Base-by-base conservation (phyloP, 2,888 invertebrate species). In the Spilosoma lubricipeda region DNA sequence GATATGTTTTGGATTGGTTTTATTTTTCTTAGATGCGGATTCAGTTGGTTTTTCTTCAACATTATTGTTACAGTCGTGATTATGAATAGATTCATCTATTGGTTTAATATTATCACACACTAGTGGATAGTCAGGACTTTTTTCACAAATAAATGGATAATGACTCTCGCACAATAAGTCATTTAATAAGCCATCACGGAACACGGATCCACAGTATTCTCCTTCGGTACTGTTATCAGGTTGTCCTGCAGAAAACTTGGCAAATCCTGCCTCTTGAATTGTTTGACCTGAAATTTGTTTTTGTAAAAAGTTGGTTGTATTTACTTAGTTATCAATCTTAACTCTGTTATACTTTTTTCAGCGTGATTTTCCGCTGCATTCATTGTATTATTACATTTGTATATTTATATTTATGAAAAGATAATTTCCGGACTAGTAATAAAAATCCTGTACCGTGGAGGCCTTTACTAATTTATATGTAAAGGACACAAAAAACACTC, bases 151-250 rank as follows among this genome's bases (percentile, higher is more conserved):
- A 39, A 72, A 75, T 30, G 72, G 59, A 18, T 5, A 70, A 48
- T 69, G 36, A 0, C 48, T 67, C 18, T 72, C 72, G 39, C 75
- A 92, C 87, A 88, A 89, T 15, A 87, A 74, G 75, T 91, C 90
- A 64, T 90, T 86, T 0, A 89, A 77, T 27, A 78, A 63, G 0
- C 84, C 89, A 7, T 68, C 73, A 5, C 88, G 77, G 76, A 85
- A 86, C 8, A 90, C 80, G 2, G 83, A 84, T 0, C 90, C 88
- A 59, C 89, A 91, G 77, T 45, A 90, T 73, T 90, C 86, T 0
- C 88, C 88, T 0, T 72, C 74, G 0, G 86, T 83, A 0, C 81
- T 56, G 74, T 90, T 89, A 74, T 90, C 86, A 0, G 91, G 91
- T 71, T 90, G 86, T 0, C 85, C 86, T 0, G 56, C 67, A 0